These are phyloP conservation scores for Heteromormyrus szaboi DNA, from an alignment of 2,797 vertebrate genomes.

Conservation along the genomic window DNA sequence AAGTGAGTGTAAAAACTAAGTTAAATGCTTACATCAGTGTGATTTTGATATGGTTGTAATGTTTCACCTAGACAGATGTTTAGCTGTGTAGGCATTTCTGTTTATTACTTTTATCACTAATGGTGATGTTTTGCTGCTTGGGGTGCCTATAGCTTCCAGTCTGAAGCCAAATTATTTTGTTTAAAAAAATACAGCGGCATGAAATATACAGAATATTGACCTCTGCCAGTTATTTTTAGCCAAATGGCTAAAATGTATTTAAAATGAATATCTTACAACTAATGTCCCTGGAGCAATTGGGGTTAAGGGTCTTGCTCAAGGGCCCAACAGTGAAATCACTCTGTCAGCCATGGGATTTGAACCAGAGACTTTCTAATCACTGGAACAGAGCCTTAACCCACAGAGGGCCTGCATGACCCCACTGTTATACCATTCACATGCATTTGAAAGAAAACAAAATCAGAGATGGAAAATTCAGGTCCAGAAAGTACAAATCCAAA, in stretches of 20 bases:
- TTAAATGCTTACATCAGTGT: background rate
- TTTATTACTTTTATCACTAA: background rate
- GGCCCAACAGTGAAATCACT: background rate
- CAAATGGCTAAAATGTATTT: background rate
- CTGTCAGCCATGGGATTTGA: background rate
- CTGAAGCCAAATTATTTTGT: background rate
- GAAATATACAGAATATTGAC: background rate
- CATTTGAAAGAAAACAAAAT: background rate
- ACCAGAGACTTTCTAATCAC: background rate
- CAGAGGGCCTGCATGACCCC: background rate
- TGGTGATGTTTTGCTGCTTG: slow-evolving; percentile 1
- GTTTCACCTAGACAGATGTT: slow-evolving; percentile 6
- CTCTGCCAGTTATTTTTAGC: background rate
- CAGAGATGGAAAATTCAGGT: background rate
- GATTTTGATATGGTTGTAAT: background rate
- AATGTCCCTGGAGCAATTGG: background rate
- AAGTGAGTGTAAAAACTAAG: background rate
- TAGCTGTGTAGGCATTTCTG: background rate
- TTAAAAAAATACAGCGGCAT: background rate
- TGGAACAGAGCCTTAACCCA: background rate
- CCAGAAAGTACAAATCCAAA: background rate
- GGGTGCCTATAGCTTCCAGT: background rate
- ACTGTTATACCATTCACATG: background rate
- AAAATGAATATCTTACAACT: background rate
- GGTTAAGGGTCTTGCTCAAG: background rate